phyloP scores from a whole-genome alignment of 2,113 vertebrate species.

The Psettodes erumei region DNA sequence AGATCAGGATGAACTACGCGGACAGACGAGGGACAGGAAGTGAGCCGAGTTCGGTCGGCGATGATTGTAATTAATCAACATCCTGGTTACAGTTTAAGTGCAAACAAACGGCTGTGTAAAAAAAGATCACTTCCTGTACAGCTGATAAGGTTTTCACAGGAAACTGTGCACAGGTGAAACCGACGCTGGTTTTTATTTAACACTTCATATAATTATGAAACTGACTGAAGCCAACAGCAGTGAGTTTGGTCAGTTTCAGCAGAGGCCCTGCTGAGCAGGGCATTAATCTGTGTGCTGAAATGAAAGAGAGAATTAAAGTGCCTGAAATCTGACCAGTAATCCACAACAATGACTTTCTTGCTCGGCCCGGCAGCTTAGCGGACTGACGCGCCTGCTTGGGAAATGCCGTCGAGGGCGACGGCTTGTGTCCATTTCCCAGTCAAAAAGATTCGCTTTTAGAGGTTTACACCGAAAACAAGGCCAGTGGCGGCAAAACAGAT shows the following conservation, averaged over 20 bases:
- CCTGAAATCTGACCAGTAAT: conserved; percentile 66
- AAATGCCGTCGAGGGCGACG: conserved; percentile 60
- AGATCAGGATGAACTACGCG: conserved; percentile 94
- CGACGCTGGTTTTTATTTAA: background rate
- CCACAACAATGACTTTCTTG: conserved; percentile 70
- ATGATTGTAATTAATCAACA: background rate
- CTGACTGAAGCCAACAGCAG: background rate
- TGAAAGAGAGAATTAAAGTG: conserved; percentile 50
- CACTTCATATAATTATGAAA: conserved; percentile 23
- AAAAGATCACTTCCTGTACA: background rate
- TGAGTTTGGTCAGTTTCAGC: conserved; percentile 3
- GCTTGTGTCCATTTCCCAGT: conserved; percentile 60
- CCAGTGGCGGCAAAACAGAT: conserved; percentile 50
- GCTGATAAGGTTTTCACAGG: background rate
- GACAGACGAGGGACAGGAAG: conserved; percentile 3
- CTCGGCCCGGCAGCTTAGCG: conserved; percentile 62
- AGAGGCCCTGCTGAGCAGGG: conserved; percentile 16
- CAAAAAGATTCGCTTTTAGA: conserved; percentile 64
- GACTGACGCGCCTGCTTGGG: conserved; percentile 62
- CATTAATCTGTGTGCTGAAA: conserved; percentile 45
- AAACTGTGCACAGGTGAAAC: conserved; percentile 6
- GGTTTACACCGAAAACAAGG: conserved; percentile 52
- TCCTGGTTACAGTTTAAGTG: background rate
- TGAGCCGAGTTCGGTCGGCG: background rate
- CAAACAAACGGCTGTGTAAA: background rate